A percentile compares a stretch with the other conserved stretches of the same genome.
Evolutionary conservation across 2,797 vertebrate species (phyloP).

Genomic region (Sitta carolinensis): DNA sequence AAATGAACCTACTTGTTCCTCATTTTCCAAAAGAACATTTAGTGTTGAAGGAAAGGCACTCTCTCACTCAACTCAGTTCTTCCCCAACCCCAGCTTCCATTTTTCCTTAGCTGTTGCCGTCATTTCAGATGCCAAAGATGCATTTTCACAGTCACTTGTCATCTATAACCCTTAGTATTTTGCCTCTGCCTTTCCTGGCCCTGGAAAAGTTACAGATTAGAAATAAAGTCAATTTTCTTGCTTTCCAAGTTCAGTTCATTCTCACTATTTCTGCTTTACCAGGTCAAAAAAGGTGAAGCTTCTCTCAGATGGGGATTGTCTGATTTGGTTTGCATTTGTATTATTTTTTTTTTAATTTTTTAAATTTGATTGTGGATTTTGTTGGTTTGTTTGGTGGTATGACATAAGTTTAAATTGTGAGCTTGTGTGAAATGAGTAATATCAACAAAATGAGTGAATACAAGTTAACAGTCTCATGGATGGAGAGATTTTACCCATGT

Average conservation of each 20-base stretch:
- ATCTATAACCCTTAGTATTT: conserved; percentile 75
- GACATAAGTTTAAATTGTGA: neutral
- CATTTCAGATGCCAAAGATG: conserved; percentile 72
- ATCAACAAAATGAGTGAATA: neutral
- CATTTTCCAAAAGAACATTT: conserved; percentile 16
- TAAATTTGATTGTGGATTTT: neutral
- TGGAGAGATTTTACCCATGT: neutral
- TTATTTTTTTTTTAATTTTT: no score
- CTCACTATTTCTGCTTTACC: neutral
- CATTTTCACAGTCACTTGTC: conserved; percentile 73
- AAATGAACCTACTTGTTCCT: conserved; percentile 9
- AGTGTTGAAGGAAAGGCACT: conserved; percentile 25
- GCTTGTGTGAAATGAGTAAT: neutral
- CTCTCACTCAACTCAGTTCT: neutral
- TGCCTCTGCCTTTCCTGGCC: conserved; percentile 53
- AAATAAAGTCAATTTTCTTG: conserved; percentile 19
- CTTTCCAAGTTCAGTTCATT: conserved; percentile 42
- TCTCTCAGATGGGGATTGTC: neutral
- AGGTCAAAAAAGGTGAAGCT: conserved; percentile 15
- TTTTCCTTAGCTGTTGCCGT: conserved; percentile 78
- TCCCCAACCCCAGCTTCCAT: conserved; percentile 52
- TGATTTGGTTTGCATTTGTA: neutral
- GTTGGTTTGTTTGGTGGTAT: neutral
- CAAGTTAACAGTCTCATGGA: neutral
- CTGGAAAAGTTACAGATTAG: conserved; percentile 37